Evolutionary conservation across 1,140 invertebrate genomes (phyloP), one percentile per base, ranked within the genome.

Genomic region (Protaetia brevitarsis): DNA sequence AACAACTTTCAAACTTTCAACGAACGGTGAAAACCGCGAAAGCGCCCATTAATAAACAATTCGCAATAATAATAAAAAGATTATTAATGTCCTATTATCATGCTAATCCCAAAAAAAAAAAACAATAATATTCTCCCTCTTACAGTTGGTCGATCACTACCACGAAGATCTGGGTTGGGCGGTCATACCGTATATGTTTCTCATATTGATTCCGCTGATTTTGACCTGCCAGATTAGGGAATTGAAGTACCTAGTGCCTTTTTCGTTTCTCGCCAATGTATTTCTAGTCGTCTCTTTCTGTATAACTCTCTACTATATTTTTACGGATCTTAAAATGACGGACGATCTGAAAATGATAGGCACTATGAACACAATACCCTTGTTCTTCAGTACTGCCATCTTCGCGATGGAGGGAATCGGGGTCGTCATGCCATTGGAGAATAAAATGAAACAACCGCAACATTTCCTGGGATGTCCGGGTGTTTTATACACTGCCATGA

Each of bases 371-470:
- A 79, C 85, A n/a, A 79, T 87, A 69, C 88, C 89, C 0, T 78
- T 86, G 13, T 90, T 89, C 77, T 88, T 90, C 68, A 84, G 85
- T 66, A 92, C 90, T 23, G 88, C 90, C 0, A 84, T 92, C 61
- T 92, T 92, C 72, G 90, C 90, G 10, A 91, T 92, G 83, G 90
- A 92, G 78, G 90, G 77, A 3, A 92, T 92, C 66, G 89, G 90
- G 41, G 88, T 88, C 11, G 89, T 96, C 16, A 87, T 96, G 82
- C 94, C 94, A 0, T 85, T 96, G 31, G 92, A 95, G 78, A 95
- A 95, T 75, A 89, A 88, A 7, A 95, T 96, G 93, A 83, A 81
- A 31, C 85, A 88, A 45, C 91, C 91, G 0, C 76, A 87, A 65
- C 86, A 87, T 31, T 95, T 96, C 75, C 79, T 89, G 0, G 92